These are phyloP conservation scores for Xiphydria camelus DNA, from an alignment of 2,888 invertebrate genomes.

Conservation along the genomic window DNA sequence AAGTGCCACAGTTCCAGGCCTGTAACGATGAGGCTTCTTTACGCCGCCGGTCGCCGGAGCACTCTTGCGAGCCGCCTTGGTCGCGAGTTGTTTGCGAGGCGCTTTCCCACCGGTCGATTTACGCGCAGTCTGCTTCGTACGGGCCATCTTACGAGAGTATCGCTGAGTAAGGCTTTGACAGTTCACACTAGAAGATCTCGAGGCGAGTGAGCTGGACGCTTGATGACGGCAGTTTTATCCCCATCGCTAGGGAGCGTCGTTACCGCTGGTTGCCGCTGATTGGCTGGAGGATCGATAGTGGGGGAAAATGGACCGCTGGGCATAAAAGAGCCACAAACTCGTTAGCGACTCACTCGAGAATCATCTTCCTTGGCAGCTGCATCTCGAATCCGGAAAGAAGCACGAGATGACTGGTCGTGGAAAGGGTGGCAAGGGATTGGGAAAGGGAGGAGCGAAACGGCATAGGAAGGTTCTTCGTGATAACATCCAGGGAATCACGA, in stretches of 20 bases:
- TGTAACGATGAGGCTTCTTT: slow-evolving; percentile 73
- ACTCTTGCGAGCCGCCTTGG: slow-evolving; percentile 71
- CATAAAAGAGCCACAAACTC: background rate
- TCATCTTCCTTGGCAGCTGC: background rate
- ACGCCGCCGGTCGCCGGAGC: slow-evolving; percentile 75
- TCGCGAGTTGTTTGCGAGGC: slow-evolving; percentile 66
- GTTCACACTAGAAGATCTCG: too few species aligned
- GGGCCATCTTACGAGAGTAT: slow-evolving; percentile 66
- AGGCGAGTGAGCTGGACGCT: too few species aligned
- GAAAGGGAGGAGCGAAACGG: slow-evolving; percentile 64
- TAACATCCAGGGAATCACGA: slow-evolving; percentile 75
- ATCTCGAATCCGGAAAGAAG: background rate
- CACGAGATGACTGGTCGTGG: slow-evolving; percentile 32
- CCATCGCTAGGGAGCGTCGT: background rate
- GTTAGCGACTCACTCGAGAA: background rate
- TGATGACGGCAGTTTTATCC: too few species aligned
- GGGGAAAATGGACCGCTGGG: background rate
- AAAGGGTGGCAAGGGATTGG: slow-evolving; percentile 60
- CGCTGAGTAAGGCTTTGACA: too few species aligned
- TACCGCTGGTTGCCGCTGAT: too few species aligned
- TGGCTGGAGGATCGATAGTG: background rate
- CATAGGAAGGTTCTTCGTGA: slow-evolving; percentile 61
- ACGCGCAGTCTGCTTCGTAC: slow-evolving; percentile 76
- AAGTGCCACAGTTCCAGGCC: slow-evolving; percentile 74
- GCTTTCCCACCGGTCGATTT: slow-evolving; percentile 70